Conservation (phyloP, 2,888 invertebrate genomes). For the Oasisia sp. region DNA sequence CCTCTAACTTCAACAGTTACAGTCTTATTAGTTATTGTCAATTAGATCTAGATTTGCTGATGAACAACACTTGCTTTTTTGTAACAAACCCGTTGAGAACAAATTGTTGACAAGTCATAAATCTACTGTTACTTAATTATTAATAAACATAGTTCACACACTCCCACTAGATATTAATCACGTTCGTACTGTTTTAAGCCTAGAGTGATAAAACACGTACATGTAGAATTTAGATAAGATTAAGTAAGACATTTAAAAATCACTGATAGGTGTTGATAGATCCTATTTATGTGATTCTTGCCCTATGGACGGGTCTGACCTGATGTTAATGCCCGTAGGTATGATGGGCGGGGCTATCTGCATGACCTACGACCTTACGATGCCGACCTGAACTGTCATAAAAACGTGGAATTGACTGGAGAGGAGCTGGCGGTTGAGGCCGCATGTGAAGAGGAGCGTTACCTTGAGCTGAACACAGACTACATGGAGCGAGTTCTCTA, state of each 20-base stretch:
- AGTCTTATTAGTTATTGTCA: neutral
- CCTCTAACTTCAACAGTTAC: neutral
- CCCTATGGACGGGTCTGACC: conserved; percentile 28
- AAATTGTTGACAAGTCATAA: neutral
- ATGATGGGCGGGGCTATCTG: conserved; percentile 92
- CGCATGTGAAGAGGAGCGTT: conserved; percentile 94
- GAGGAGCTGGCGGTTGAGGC: conserved; percentile 86
- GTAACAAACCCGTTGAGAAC: neutral
- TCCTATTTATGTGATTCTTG: conserved; percentile 27
- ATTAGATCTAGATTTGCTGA: neutral
- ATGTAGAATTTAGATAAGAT: neutral
- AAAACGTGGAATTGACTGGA: conserved; percentile 74
- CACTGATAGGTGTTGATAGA: neutral
- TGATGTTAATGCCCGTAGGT: conserved; percentile 72
- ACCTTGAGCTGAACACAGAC: conserved; percentile 83
- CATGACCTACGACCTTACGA: conserved; percentile 85
- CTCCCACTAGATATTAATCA: conserved; percentile 13
- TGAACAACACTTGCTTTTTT: neutral
- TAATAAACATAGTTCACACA: neutral
- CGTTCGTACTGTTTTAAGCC: neutral
- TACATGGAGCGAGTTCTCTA: conserved; percentile 89
- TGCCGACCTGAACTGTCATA: conserved; percentile 74
- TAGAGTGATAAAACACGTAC: neutral
- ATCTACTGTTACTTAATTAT: neutral
- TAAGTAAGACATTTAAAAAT: neutral